A percentile compares a stretch with the other conserved stretches of the same genome.
Evolutionary conservation across 2,113 vertebrate genomes (phyloP).

Genomic region (Gymnobelideus leadbeateri): DNA sequence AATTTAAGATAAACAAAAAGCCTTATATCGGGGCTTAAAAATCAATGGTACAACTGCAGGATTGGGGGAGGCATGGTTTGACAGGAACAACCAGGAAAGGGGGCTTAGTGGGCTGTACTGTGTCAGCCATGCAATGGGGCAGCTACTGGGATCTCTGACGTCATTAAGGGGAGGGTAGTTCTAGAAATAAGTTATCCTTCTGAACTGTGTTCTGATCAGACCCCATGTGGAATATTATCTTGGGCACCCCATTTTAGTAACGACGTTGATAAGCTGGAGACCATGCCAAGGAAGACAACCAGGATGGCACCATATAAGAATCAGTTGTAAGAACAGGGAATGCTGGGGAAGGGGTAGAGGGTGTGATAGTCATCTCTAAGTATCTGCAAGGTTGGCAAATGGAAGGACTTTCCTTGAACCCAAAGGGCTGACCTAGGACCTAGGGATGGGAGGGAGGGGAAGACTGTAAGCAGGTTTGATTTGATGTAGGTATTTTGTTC

Average conservation of each 20-base stretch:
- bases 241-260: neutral
- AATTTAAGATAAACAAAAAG: neutral
- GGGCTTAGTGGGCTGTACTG: neutral
- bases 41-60: neutral
- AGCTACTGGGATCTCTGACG: neutral
- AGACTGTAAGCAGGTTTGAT: neutral
- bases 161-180: neutral
- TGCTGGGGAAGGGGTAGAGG: neutral
- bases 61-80: neutral
- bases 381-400: neutral
- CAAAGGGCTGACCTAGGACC: neutral
- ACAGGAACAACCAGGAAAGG: neutral
- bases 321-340: neutral
- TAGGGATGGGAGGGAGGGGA: neutral
- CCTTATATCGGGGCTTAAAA: neutral
- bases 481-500: neutral
- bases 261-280: neutral
- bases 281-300: neutral
- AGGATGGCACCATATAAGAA: neutral
- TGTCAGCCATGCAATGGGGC: too few species aligned
- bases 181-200: neutral
- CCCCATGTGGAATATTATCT: neutral
- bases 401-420: neutral
- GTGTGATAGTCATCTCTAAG: neutral
- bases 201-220: neutral